phyloP scores from a whole-genome alignment of 2,797 vertebrate species.

The Rachycentron canadum region DNA sequence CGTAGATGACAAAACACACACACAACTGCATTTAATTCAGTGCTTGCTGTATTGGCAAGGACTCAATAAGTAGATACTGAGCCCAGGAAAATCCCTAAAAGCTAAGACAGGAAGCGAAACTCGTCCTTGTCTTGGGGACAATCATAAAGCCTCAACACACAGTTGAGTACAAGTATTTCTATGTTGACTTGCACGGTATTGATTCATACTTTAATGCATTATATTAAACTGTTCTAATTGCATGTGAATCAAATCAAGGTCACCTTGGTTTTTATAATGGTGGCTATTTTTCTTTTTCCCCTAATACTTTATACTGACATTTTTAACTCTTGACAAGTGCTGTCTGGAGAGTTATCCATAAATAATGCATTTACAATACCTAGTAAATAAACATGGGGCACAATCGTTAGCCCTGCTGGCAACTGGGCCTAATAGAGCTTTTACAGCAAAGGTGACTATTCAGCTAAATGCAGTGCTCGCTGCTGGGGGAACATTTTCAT shows the following conservation, averaged over 20 bases:
- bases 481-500: slow-evolving; percentile 96
- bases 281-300: slow-evolving; percentile 87
- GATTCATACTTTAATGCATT: slow-evolving; percentile 86
- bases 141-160: slow-evolving; percentile 75
- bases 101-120: slow-evolving; percentile 55
- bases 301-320: slow-evolving; percentile 92
- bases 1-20: slow-evolving; percentile 30
- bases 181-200: slow-evolving; percentile 80
- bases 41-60: slow-evolving; percentile 48
- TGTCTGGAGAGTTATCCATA: slow-evolving; percentile 95
- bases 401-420: slow-evolving; percentile 95
- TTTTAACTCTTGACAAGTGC: slow-evolving; percentile 96
- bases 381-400: slow-evolving; percentile 98
- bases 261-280: slow-evolving; percentile 95
- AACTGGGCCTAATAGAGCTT: slow-evolving; percentile 94
- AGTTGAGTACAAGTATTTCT: slow-evolving; percentile 75
- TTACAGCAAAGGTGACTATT: slow-evolving; percentile 99
- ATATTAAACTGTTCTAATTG: slow-evolving; percentile 94
- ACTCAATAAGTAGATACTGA: slow-evolving; percentile 50
- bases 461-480: slow-evolving; percentile 95
- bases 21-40: slow-evolving; percentile 43
- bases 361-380: slow-evolving; percentile 99
- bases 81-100: slow-evolving; percentile 57
- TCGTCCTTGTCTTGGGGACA: slow-evolving; percentile 78
- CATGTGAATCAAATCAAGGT: slow-evolving; percentile 90